These are phyloP conservation scores for Alethe castanea DNA, from an alignment of 2,113 vertebrate species.

Conservation along the genomic window DNA sequence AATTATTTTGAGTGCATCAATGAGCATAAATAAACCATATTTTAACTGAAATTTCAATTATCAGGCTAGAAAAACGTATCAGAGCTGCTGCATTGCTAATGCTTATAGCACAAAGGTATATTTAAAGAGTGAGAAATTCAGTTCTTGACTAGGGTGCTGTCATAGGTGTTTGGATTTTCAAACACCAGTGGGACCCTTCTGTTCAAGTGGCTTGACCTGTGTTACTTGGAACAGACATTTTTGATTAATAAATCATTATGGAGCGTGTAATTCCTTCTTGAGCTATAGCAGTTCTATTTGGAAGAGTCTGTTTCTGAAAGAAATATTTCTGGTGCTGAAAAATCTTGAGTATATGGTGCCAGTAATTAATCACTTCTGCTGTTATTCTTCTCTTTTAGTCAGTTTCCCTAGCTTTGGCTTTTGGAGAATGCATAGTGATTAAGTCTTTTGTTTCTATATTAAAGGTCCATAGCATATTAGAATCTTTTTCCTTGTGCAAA, in stretches of 20 bases:
- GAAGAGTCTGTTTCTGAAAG: not conserved
- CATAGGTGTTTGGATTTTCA: not conserved
- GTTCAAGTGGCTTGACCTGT: not conserved
- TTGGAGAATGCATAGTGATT: not conserved
- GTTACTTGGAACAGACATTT: not conserved
- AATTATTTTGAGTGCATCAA: conserved; percentile 12
- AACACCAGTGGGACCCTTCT: not conserved
- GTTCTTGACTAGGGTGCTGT: not conserved
- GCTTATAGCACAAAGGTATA: not conserved
- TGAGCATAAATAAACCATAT: not conserved
- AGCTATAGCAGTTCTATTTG: not conserved
- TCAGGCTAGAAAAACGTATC: not conserved
- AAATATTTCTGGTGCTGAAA: not conserved
- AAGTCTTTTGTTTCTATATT: not conserved
- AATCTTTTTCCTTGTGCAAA: not conserved
- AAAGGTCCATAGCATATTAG: not conserved
- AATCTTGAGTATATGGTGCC: not conserved
- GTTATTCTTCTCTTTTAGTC: not conserved
- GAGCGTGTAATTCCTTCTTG: not conserved
- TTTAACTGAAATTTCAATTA: conserved; percentile 10
- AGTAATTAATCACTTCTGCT: not conserved
- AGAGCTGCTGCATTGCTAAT: not conserved
- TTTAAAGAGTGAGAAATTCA: not conserved
- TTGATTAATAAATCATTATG: not conserved
- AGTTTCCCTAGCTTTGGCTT: not conserved